These are phyloP conservation scores for Helobdella robusta DNA, from an alignment of 2,888 invertebrate species.

Conservation along the genomic window DNA sequence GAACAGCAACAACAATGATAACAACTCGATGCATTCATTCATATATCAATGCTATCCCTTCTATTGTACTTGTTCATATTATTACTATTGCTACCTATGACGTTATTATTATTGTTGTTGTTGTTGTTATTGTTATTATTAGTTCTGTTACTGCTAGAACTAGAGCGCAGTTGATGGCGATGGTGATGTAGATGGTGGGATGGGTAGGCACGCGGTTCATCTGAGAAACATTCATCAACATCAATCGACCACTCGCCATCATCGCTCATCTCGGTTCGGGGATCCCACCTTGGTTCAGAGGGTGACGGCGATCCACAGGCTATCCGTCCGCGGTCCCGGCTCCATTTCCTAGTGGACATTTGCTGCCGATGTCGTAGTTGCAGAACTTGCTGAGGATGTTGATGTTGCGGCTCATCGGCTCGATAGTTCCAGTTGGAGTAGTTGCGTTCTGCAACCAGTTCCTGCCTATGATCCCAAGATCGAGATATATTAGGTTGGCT, in stretches of 20 bases:
- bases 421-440: slow-evolving; percentile 24
- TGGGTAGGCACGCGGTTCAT: slow-evolving; percentile 19
- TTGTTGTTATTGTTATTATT: too few species aligned
- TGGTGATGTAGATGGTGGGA: too few species aligned
- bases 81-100: too few species aligned
- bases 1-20: too few species aligned
- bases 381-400: background rate
- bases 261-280: slow-evolving; percentile 12
- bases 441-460: slow-evolving; percentile 20
- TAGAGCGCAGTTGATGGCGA: too few species aligned
- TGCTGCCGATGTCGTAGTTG: too few species aligned
- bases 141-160: too few species aligned
- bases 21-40: too few species aligned
- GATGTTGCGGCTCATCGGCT: background rate
- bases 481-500: slow-evolving; percentile 23
- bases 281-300: too few species aligned
- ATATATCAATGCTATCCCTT: slow-evolving; percentile 17
- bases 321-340: too few species aligned
- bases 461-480: slow-evolving; percentile 20
- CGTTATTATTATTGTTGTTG: too few species aligned
- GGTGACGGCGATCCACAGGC: too few species aligned
- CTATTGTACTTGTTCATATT: slow-evolving; percentile 8
- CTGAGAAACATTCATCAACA: slow-evolving; percentile 24
- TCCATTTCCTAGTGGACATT: background rate
- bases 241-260: slow-evolving; percentile 24